A percentile compares a stretch with the other conserved stretches of the same genome.
phyloP scores from a whole-genome alignment of 2,797 vertebrate genomes.

The Malacoctenus gilli region DNA sequence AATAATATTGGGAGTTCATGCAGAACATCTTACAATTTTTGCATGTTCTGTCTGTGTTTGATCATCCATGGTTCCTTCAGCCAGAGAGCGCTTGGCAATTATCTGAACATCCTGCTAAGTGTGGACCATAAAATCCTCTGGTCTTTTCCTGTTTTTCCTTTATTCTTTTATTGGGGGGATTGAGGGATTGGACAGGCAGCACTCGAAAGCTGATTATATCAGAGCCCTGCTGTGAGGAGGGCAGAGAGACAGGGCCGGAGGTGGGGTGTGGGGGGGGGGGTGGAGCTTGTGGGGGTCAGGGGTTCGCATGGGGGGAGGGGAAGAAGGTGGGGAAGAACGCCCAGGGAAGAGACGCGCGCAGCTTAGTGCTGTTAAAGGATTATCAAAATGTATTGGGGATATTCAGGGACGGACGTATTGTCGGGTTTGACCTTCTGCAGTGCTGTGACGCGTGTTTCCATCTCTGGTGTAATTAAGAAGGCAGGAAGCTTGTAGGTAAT shows the following conservation, averaged over 20 bases:
- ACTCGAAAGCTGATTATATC: constrained; percentile 78
- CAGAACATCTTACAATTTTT: constrained; percentile 15
- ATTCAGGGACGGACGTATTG: no score
- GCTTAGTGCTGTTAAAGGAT: constrained; percentile 76
- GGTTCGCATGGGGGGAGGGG: constrained; percentile 39
- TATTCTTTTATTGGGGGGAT: constrained; percentile 69
- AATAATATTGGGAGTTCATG: not conserved
- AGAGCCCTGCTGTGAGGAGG: constrained; percentile 63
- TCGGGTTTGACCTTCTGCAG: no score
- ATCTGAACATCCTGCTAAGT: constrained; percentile 68
- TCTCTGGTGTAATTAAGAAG: no score
- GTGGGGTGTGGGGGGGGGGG: constrained; percentile 50
- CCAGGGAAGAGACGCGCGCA: constrained; percentile 35
- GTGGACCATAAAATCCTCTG: constrained; percentile 57
- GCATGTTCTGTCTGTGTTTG: constrained; percentile 28
- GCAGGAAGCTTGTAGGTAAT: no score
- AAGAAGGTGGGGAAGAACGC: constrained; percentile 47
- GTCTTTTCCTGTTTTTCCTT: constrained; percentile 65
- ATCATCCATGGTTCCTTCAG: constrained; percentile 31
- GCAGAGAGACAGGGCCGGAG: constrained; percentile 51
- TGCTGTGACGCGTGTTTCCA: no score
- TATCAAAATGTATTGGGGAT: no score
- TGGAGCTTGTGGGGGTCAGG: constrained; percentile 54
- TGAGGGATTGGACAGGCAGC: constrained; percentile 60
- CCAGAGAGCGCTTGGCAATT: constrained; percentile 49